Percentiles rank a stretch among this genome's conserved stretches.
Conservation (phyloP, 1,140 invertebrate species). For the Pemphigus obesinymphae region DNA sequence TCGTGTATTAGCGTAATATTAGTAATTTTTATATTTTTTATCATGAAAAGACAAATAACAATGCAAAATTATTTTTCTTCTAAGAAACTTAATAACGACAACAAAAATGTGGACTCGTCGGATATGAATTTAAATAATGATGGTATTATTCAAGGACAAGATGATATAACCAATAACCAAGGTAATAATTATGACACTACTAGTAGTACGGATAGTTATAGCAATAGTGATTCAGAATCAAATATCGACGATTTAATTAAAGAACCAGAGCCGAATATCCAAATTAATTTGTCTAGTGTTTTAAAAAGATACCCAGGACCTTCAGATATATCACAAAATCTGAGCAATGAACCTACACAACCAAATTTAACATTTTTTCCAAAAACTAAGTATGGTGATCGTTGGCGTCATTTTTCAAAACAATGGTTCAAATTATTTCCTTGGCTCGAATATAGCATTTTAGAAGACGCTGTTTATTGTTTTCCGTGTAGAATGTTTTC, state of each 20-base stretch:
- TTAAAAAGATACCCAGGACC: background rate
- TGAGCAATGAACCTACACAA: background rate
- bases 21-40: background rate
- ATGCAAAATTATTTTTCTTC: background rate
- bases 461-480: no score
- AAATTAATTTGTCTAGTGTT: background rate
- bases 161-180: background rate
- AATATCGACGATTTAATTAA: conserved; percentile 1
- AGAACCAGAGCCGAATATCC: background rate
- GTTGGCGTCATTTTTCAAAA: no score
- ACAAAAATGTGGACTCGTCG: background rate
- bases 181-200: conserved; percentile 1
- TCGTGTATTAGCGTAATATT: background rate
- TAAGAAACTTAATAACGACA: background rate
- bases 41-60: background rate
- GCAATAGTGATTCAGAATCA: background rate
- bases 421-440: no score
- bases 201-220: conserved; percentile 17
- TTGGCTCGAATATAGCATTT: no score
- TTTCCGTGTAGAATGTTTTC: no score
- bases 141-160: background rate
- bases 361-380: no score
- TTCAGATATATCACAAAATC: conserved; percentile 6
- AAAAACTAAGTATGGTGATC: no score
- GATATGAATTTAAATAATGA: no score